Percentiles rank a stretch among this genome's conserved stretches.
phyloP scores from a whole-genome alignment of 2,888 invertebrate species.

The Cephus spinipes region DNA sequence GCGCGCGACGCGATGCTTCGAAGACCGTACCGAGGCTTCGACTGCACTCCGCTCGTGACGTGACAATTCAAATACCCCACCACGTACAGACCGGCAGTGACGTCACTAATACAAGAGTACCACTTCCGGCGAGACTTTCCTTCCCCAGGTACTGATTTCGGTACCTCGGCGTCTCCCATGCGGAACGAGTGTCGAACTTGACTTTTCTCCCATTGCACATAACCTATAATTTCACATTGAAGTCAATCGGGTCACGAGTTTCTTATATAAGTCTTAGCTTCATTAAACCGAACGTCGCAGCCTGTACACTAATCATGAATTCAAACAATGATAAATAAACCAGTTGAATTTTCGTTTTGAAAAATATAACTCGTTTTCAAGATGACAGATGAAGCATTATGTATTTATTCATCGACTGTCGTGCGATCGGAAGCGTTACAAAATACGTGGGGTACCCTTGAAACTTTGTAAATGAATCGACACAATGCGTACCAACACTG shows the following conservation, averaged over 20 bases:
- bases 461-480: not conserved
- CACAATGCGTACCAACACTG: not conserved
- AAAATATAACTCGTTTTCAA: not conserved
- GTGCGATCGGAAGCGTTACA: not conserved
- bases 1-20: not conserved
- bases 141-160: not conserved
- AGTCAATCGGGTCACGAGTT: not conserved
- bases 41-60: constrained; percentile 1
- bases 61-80: not conserved
- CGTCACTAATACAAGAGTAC: not conserved
- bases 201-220: not conserved
- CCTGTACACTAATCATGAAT: not conserved
- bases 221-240: not conserved
- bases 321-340: not conserved
- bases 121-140: constrained; percentile 3
- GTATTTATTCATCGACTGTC: not conserved
- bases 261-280: not conserved
- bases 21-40: not conserved
- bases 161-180: not conserved
- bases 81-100: constrained; percentile 1
- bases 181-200: not conserved
- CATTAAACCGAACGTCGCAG: too few species aligned
- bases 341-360: not conserved
- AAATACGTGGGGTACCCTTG: not conserved
- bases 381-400: not conserved